phyloP scores from a whole-genome alignment of 2,888 invertebrate species.

The Yponomeuta malinellus region DNA sequence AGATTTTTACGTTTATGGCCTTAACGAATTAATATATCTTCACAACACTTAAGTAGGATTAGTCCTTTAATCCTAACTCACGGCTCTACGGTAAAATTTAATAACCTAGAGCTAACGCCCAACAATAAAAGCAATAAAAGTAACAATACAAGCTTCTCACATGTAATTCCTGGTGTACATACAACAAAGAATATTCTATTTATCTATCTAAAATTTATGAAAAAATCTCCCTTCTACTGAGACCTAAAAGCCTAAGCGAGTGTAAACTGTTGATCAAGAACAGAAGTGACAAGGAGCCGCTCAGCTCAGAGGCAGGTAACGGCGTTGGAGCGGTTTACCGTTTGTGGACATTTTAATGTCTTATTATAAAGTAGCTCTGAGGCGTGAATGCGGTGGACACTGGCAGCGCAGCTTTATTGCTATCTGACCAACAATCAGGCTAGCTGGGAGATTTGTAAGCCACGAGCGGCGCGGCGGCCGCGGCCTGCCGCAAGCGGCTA shows the following conservation, averaged over 20 bases:
- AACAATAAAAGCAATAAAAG: too few species aligned
- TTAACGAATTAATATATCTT: background rate
- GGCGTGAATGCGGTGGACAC: slow-evolving; percentile 17
- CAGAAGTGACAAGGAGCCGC: slow-evolving; percentile 28
- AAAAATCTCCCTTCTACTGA: too few species aligned
- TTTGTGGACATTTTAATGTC: slow-evolving; percentile 41
- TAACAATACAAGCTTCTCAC: too few species aligned
- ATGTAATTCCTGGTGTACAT: too few species aligned
- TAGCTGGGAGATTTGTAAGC: slow-evolving; percentile 16
- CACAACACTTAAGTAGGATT: background rate
- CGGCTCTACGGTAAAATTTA: background rate
- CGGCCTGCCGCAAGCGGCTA: background rate
- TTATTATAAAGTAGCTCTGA: slow-evolving; percentile 19
- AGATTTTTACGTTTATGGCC: background rate
- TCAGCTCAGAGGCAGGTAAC: slow-evolving; percentile 34
- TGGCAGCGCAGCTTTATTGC: slow-evolving; percentile 14
- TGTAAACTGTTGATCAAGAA: background rate
- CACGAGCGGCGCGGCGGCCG: background rate
- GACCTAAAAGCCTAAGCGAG: too few species aligned
- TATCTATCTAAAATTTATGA: too few species aligned
- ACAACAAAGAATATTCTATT: too few species aligned
- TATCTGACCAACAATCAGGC: slow-evolving; percentile 18
- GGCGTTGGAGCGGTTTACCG: slow-evolving; percentile 43
- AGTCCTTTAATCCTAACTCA: background rate
- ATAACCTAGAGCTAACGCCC: background rate